Base-by-base conservation (phyloP, 2,888 invertebrate genomes). In the Listrodromus nycthemerus region DNA sequence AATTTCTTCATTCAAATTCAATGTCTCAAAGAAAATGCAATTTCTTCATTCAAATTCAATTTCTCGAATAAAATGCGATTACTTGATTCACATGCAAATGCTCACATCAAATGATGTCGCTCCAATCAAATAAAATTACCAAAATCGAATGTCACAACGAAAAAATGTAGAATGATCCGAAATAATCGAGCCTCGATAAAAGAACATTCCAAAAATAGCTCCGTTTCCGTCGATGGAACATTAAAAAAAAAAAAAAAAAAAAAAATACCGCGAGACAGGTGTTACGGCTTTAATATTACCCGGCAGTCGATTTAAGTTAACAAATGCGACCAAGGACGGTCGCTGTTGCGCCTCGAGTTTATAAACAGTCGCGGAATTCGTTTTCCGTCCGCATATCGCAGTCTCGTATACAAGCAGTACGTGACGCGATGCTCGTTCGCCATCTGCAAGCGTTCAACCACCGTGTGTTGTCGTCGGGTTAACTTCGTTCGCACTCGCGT, bases 401-500 rank as follows among this genome's bases (percentile, higher is more conserved):
- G 55, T 55, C 21, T 55, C 55, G 8, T 55, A 55, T 13, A 24
- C 55, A 21, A 10, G 7, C 55, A 24, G 24, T 55, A 55, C 55
- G 55, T 55, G 55, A 55, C 7, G 55, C 55, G 4, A 21, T 24
- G 55, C 21, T 19, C 55, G 55, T 55, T 10, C 55, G 21, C 21
- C 55, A 55, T 10, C 55, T 55, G 55, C 24, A 55, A 24, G 55
- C 55, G 55, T 55, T 21, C 21, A 55, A 21, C 10, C 55, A 24
- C 21, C 24, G 55, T 55, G 55, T 8, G 4, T 24, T 55, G 21
- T 55, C 24, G 2, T 13, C 41, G 41, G 21, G 19, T 8, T 13
- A 63, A 63, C 19, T 33, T 63, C 63, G 63, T 63, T 55, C 24
- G 21, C 55, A 19, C 37, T 33, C 55, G n/a, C 21, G 30, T 63